A percentile compares a stretch with the other conserved stretches of the same genome.
Conservation (phyloP, 2,888 invertebrate species). For the Drosophila paramelanica region DNA sequence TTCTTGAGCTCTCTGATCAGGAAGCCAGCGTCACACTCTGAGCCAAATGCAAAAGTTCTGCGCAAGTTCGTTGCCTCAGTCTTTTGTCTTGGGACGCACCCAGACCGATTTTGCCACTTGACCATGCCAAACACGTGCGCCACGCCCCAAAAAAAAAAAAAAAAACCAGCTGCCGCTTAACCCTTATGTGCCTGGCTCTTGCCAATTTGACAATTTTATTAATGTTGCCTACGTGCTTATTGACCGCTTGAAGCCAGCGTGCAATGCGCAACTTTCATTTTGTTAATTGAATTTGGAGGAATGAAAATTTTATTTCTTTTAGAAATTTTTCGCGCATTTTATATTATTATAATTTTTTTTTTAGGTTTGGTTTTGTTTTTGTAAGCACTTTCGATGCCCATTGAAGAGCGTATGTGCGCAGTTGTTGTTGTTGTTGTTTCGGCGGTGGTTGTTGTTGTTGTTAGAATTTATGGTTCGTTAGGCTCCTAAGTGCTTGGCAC, state of each 20-base stretch:
- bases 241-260: constrained; percentile 39
- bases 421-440: constrained; percentile 21
- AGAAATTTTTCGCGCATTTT: constrained; percentile 58
- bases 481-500: constrained; percentile 41
- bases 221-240: constrained; percentile 68
- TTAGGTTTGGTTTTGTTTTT: neutral
- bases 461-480: constrained; percentile 61
- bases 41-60: constrained; percentile 7
- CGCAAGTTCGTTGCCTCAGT: constrained; percentile 52
- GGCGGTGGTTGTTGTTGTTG: constrained; percentile 14
- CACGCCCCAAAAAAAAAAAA: constrained; percentile 40
- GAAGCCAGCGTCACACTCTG: neutral
- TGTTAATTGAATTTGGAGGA: constrained; percentile 62
- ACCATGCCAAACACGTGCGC: constrained; percentile 49
- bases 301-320: constrained; percentile 61
- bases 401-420: constrained; percentile 3
- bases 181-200: constrained; percentile 42
- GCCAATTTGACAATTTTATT: constrained; percentile 78
- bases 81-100: constrained; percentile 36
- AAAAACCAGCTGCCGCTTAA: constrained; percentile 28
- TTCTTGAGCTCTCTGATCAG: neutral
- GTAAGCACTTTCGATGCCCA: constrained; percentile 55
- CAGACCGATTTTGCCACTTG: constrained; percentile 12
- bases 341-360: constrained; percentile 19
- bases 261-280: constrained; percentile 64